Base-by-base conservation (phyloP, 2,113 vertebrate species). In the Cyrtonyx montezumae region DNA sequence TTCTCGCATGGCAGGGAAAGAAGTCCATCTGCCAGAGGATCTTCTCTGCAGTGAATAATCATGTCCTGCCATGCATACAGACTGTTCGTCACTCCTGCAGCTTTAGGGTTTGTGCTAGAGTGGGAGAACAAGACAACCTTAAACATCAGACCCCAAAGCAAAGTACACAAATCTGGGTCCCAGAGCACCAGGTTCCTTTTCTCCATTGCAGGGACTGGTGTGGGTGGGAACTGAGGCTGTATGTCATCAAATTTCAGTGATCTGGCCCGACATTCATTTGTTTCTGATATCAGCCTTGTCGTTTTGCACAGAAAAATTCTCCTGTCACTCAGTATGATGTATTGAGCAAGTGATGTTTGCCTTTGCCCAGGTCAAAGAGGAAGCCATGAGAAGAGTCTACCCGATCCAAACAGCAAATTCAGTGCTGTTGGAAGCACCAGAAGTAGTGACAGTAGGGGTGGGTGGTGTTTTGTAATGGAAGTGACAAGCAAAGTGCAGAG, bases 381-480 rank as follows among this genome's bases (percentile, higher is more conserved):
- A 11, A 93, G 42, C 30, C 42, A 77, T 9, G 40, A 40, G 20
- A 6, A 53, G 49, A 71, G 13, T 23, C 7, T 43, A 8, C 26
- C 10, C 43, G 25, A 15, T 68, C 51, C 37, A 55, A 74, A 58
- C 19, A 75, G 25, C 14, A 82, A 87, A 79, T 8, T 59, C 15
- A 74, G 14, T 34, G 25, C 19, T 61, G 12, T 42, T 22, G 84
- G 32, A 84, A 84, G 32, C 56, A 70, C 12, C n/a, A 82, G 34
- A 73, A 65, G 10, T 7, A 84, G 11, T 26, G 66, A 51, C 21
- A 46, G 8, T 51, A 34, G 0, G 0, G 12, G 23, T 56, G 28
- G 42, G 14, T 8, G 65, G 20, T 62, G 36, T 19, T 26, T 43
- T 42, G 9, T 74, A 56, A 62, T 0, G 6, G 21, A 6, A 37